Percentiles rank a stretch among this genome's conserved stretches.
Evolutionary conservation across 2,797 vertebrate species (phyloP).

Genomic region (Tokudaia tokunoshimensis): DNA sequence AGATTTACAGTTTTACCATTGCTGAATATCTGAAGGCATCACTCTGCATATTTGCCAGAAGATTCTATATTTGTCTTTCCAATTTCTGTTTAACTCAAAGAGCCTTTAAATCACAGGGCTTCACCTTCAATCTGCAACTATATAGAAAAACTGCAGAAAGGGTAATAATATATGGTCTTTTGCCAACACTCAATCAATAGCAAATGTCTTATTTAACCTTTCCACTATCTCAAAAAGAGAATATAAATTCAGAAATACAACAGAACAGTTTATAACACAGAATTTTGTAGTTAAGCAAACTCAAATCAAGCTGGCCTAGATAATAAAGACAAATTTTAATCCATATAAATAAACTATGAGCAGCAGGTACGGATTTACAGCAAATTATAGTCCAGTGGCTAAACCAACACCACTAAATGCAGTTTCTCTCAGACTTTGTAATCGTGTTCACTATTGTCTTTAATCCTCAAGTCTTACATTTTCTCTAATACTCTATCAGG

Average conservation of each 20-base stretch:
- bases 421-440: neutral
- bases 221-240: neutral
- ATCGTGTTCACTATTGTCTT: neutral
- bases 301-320: neutral
- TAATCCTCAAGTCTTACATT: neutral
- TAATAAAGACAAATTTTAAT: constrained; percentile 9
- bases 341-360: neutral
- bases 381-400: neutral
- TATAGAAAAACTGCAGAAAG: neutral
- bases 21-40: neutral
- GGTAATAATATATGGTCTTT: neutral
- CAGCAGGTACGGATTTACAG: neutral
- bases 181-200: neutral
- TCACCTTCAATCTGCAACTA: neutral
- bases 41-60: neutral
- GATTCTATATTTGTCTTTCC: neutral
- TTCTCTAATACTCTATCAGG: neutral
- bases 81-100: neutral
- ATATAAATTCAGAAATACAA: neutral
- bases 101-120: neutral
- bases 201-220: neutral
- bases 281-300: neutral
- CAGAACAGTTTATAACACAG: neutral
- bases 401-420: neutral
- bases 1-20: neutral